A percentile compares a stretch with the other conserved stretches of the same genome.
phyloP scores from a whole-genome alignment of 2,797 vertebrate genomes.

The Channallabes apus region DNA sequence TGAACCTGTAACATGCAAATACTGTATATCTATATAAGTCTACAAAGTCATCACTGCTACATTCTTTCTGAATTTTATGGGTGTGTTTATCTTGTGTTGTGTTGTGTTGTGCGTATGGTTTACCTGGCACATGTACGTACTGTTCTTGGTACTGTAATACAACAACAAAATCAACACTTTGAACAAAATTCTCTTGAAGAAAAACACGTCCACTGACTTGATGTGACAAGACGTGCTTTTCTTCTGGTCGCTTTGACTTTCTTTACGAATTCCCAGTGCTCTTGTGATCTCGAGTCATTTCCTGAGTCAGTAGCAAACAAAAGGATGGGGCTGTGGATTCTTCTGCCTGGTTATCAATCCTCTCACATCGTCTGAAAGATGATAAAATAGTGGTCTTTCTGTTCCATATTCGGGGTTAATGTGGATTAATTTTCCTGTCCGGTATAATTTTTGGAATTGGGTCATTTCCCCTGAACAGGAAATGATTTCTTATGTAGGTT shows the following conservation, averaged over 20 bases:
- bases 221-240: background rate
- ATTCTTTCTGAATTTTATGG: background rate
- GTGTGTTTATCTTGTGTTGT: background rate
- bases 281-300: too few relatives aligned
- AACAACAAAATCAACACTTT: background rate
- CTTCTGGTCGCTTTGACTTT: background rate
- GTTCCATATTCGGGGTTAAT: conserved; percentile 12
- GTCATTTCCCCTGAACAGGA: conserved; percentile 13
- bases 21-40: background rate
- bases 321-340: too few relatives aligned
- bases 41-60: background rate
- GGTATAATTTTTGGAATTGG: background rate
- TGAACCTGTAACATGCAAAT: too few relatives aligned
- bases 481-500: conserved; percentile 3
- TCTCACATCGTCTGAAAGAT: background rate
- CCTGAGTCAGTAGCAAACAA: background rate
- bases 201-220: background rate
- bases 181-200: background rate
- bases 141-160: too few relatives aligned
- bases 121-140: too few relatives aligned
- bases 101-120: too few relatives aligned
- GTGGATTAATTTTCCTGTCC: conserved; percentile 7
- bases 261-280: background rate
- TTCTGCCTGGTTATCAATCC: conserved; percentile 8
- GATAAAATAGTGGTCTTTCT: background rate